Conservation (phyloP, 2,888 invertebrate genomes). For the Tanytarsus gracilentus region DNA sequence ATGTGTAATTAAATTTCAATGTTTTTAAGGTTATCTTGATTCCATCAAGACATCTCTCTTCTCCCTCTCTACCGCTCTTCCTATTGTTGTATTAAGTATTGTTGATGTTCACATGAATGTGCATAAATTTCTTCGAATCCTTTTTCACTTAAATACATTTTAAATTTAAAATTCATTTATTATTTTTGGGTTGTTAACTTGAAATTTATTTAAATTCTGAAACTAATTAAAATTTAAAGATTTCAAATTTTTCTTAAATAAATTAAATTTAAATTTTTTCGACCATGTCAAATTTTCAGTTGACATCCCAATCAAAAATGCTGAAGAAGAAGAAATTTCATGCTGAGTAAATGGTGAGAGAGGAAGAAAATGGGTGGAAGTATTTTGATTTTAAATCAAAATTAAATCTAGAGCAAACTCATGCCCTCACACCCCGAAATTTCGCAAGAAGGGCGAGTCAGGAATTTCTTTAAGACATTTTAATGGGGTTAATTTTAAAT, state of each 20-base stretch:
- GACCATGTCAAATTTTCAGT: no score
- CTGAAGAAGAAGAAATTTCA: slow-evolving; percentile 4
- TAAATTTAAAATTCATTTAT: neutral
- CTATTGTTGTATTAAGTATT: neutral
- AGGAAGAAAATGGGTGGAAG: neutral
- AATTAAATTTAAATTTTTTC: no score
- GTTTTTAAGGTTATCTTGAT: slow-evolving; percentile 27
- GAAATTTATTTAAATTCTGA: neutral
- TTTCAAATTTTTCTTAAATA: no score
- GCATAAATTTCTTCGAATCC: slow-evolving; percentile 25
- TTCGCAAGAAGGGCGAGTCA: neutral
- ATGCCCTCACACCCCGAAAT: neutral
- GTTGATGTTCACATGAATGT: slow-evolving; percentile 6
- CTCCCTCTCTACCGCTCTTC: neutral
- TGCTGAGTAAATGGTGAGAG: slow-evolving; percentile 16
- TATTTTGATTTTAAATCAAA: slow-evolving; percentile 26
- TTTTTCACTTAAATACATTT: slow-evolving; percentile 26
- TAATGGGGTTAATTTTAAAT: slow-evolving; percentile 29
- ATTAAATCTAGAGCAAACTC: slow-evolving; percentile 26
- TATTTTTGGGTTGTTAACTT: neutral
- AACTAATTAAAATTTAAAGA: no score
- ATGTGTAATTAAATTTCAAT: slow-evolving; percentile 28
- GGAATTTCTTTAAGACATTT: slow-evolving; percentile 3
- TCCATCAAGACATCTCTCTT: slow-evolving; percentile 7
- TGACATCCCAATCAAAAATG: neutral